Evolutionary conservation across 2,888 invertebrate species (phyloP), one percentile per base, ranked within the genome.

Genomic region (Blastobasis lacticolella): DNA sequence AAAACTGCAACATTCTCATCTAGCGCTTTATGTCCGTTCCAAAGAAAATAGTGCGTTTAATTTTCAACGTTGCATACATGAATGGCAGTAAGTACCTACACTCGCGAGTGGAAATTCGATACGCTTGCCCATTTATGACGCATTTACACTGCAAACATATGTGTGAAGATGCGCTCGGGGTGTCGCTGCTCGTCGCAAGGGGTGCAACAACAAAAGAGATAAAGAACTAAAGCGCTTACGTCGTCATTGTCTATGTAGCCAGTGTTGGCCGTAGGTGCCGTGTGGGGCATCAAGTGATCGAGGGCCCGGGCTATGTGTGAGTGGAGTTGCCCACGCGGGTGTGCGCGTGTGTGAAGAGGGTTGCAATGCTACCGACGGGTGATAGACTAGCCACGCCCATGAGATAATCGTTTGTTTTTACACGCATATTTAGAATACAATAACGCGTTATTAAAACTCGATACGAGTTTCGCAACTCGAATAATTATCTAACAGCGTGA

Each of bases 161-260:
- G 62, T 63, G 62, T 57, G 56, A 56, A 10, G 10, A 45, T 56
- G 54, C 50, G 59, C 49, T 52, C 53, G 50, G 59, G 64, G 59
- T 64, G 65, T 73, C 69, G 62, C 66, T 62, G 63, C 55, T 57
- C 64, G 9, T 43, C 43, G 42, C 61, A 66, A 70, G 75, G 76
- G 69, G 64, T 65, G 62, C 61, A 58, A 55, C 59, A 59, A 77
- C 74, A 82, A 81, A 78, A 72, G 69, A 73, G 69, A 78, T 73
- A 81, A 84, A 81, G 76, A 86, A 78, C 67, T 83, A 84, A 86
- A 83, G 78, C 81, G 84, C 82, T 87, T 85, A 82, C 66, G 67
- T 65, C 69, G 62, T 70, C 71, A 81, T 82, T 85, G 81, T 83
- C 73, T 75, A 69, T 71, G 72, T 67, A 66, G 67, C 75, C 73